Conservation (phyloP, 1,140 invertebrate genomes). For the Frieseomelitta varia region DNA sequence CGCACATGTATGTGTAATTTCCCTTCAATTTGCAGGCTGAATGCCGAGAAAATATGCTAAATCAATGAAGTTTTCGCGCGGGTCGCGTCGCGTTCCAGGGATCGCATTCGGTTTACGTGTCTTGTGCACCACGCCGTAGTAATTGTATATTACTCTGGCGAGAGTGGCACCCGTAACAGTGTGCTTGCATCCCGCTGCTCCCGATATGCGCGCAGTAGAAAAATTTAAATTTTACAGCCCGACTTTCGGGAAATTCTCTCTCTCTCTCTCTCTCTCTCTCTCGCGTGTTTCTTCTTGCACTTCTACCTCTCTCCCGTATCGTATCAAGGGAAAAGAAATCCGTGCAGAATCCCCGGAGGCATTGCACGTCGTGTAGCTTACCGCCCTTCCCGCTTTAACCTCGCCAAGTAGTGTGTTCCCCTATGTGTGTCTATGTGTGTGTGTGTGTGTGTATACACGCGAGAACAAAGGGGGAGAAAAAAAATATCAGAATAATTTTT, state of each 20-base stretch:
- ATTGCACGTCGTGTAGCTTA: background rate
- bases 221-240: slow-evolving; percentile 36
- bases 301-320: background rate
- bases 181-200: background rate
- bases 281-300: background rate
- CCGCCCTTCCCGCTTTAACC: background rate
- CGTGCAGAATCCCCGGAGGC: slow-evolving; percentile 19
- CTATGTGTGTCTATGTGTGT: background rate
- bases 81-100: background rate
- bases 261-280: background rate
- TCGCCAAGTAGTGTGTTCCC: no score
- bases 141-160: background rate
- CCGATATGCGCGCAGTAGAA: background rate
- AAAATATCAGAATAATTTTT: slow-evolving; percentile 49
- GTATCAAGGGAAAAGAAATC: slow-evolving; percentile 40
- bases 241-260: background rate
- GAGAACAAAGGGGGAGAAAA: slow-evolving; percentile 7
- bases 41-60: background rate
- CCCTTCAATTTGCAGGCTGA: background rate
- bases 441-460: background rate
- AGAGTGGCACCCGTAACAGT: background rate
- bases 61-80: slow-evolving; percentile 2
- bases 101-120: background rate
- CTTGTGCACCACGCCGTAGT: background rate
- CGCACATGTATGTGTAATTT: no score